Conservation (phyloP, 2,797 vertebrate species). For the Centroberyx gerrardi region DNA sequence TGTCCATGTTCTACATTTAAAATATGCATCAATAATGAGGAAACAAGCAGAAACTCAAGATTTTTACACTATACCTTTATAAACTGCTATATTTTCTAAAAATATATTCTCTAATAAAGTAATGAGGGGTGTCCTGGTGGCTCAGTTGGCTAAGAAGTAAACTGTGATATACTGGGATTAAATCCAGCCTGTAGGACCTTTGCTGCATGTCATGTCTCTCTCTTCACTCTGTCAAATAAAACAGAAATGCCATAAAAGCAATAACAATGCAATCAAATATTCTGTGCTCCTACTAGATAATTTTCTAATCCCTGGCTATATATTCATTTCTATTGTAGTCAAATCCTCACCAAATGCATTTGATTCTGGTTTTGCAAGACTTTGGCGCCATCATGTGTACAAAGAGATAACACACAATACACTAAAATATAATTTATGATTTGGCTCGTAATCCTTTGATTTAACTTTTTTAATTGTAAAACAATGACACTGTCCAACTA, state of each 20-base stretch:
- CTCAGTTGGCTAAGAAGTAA: too few species aligned
- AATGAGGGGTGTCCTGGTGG: not conserved
- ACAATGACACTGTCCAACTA: too few species aligned
- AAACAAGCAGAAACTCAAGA: not conserved
- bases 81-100: not conserved
- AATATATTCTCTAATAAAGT: not conserved
- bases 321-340: not conserved
- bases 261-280: too few species aligned
- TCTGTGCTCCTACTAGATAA: not conserved
- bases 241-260: too few species aligned
- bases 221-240: too few species aligned
- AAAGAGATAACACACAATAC: conserved; percentile 31
- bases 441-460: not conserved
- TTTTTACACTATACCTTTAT: not conserved
- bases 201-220: too few species aligned
- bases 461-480: not conserved
- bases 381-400: conserved; percentile 79
- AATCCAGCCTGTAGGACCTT: too few species aligned
- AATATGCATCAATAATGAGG: not conserved
- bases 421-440: not conserved
- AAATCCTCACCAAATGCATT: conserved; percentile 14
- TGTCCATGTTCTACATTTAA: not conserved
- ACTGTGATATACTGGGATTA: too few species aligned
- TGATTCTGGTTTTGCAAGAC: conserved; percentile 21
- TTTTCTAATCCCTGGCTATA: not conserved